A percentile compares a stretch with the other conserved stretches of the same genome.
These are phyloP conservation scores for Anastrepha ludens DNA, from an alignment of 1,140 invertebrate species.

Conservation along the genomic window DNA sequence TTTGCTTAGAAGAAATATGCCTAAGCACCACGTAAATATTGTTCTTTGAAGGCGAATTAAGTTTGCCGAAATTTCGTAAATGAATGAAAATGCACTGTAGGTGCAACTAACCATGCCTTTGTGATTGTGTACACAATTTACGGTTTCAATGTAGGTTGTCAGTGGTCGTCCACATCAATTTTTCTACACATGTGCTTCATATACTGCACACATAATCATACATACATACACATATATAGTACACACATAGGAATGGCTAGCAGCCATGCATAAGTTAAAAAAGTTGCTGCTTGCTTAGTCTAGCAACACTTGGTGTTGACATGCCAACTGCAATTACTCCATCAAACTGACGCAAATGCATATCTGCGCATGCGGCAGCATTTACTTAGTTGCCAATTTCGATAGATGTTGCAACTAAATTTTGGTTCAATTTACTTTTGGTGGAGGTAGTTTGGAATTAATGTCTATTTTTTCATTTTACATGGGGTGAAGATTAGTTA, in stretches of 20 bases:
- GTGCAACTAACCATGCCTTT: neutral
- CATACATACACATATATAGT: neutral
- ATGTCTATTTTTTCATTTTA: neutral
- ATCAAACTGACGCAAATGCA: neutral
- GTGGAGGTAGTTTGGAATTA: neutral
- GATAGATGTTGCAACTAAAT: neutral
- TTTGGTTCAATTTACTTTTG: neutral
- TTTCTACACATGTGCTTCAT: neutral
- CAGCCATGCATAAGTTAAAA: neutral
- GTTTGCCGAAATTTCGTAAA: neutral
- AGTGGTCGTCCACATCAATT: neutral
- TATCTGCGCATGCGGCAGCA: conserved; percentile 1
- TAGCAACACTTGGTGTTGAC: neutral
- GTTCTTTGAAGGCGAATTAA: neutral
- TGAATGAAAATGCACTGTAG: neutral
- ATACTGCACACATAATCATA: neutral
- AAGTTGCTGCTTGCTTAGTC: neutral
- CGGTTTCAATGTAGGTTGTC: neutral
- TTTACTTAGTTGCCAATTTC: neutral
- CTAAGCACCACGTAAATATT: neutral
- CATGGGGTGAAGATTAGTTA: neutral
- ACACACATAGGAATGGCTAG: neutral
- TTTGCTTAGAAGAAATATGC: too few relatives aligned
- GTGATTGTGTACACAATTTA: neutral
- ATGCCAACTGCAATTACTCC: neutral